phyloP scores from a whole-genome alignment of 64 coral and sea anemone species.

The Pocillopora verrucosa region DNA sequence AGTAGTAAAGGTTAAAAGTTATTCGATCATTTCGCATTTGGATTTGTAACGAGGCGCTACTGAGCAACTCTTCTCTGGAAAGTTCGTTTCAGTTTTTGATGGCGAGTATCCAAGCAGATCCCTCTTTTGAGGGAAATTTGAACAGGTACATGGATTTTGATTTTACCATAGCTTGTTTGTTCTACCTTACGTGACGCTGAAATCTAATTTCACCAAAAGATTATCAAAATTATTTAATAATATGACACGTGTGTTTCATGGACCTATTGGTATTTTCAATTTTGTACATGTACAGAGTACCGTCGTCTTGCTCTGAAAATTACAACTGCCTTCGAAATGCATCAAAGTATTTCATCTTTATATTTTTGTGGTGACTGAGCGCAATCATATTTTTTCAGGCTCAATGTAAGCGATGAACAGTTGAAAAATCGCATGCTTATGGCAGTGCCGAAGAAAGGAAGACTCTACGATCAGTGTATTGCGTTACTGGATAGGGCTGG shows the following conservation, averaged over 20 bases:
- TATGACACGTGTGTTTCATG: no score
- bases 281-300: no score
- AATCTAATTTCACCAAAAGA: not conserved
- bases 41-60: no score
- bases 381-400: not conserved
- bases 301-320: no score
- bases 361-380: not conserved
- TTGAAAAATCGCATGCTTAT: conserved; percentile 45
- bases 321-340: no score
- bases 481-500: conserved; percentile 51
- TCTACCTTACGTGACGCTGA: not conserved
- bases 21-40: no score
- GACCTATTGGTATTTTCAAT: no score
- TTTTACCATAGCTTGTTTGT: not conserved
- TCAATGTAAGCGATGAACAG: conserved; percentile 59
- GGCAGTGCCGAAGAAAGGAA: conserved; percentile 67
- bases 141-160: not conserved
- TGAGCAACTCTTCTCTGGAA: no score
- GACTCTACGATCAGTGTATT: conserved; percentile 59
- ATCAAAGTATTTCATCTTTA: not conserved
- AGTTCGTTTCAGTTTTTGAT: not conserved
- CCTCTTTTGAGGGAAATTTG: not conserved
- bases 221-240: not conserved
- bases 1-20: no score
- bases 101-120: not conserved